Evolutionary conservation across 2,113 vertebrate genomes (phyloP).

Genomic region (Ornithorhynchus anatinus): DNA sequence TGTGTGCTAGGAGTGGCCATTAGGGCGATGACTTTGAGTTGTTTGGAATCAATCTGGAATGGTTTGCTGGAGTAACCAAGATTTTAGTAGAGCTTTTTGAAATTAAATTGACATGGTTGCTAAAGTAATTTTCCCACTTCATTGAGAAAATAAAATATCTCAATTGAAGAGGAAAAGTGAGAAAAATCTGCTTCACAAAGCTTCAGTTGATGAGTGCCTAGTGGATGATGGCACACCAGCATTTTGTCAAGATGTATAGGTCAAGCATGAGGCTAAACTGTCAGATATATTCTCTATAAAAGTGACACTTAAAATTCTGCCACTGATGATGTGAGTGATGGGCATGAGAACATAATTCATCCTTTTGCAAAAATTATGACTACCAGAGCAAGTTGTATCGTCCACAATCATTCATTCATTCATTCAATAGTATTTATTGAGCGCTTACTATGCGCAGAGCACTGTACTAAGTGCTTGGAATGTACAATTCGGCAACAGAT

Average conservation of each 20-base stretch:
- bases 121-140: neutral
- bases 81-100: too few relatives aligned
- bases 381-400: constrained; percentile 9
- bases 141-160: neutral
- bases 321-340: constrained; percentile 14
- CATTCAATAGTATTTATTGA: too few relatives aligned
- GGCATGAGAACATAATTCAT: constrained; percentile 26
- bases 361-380: constrained; percentile 26
- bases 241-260: neutral
- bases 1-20: too few relatives aligned
- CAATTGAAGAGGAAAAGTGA: neutral
- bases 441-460: too few relatives aligned
- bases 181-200: neutral
- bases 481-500: too few relatives aligned
- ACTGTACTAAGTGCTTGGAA: too few relatives aligned
- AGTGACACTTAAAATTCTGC: neutral
- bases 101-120: neutral
- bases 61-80: too few relatives aligned
- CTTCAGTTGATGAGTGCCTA: neutral
- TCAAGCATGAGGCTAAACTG: neutral
- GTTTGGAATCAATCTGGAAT: too few relatives aligned
- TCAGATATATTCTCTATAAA: neutral
- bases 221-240: neutral
- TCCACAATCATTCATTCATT: too few relatives aligned
- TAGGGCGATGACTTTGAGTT: too few relatives aligned